Conservation (phyloP, 2,888 invertebrate genomes). For the Gymnoscelis rufifasciata region DNA sequence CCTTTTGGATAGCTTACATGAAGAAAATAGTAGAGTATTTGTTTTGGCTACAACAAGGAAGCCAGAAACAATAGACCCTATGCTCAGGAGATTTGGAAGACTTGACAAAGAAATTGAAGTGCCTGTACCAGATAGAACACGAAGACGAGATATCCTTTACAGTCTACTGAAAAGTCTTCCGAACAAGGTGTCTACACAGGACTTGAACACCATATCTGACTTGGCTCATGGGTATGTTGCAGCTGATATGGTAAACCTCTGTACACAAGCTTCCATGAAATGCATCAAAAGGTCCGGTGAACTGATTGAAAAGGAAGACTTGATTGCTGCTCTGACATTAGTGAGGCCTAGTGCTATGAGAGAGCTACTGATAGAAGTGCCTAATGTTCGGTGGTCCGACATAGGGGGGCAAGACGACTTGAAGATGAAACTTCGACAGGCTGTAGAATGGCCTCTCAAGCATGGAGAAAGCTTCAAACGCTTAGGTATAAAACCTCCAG, state of each 20-base stretch:
- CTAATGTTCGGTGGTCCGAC: slow-evolving; percentile 94
- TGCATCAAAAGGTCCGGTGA: slow-evolving; percentile 73
- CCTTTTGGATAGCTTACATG: slow-evolving; percentile 81
- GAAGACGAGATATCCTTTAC: slow-evolving; percentile 83
- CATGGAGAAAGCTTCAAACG: slow-evolving; percentile 89
- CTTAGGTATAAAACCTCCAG: slow-evolving; percentile 91
- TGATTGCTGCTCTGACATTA: slow-evolving; percentile 81
- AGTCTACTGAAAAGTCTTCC: slow-evolving; percentile 80
- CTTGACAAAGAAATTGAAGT: slow-evolving; percentile 91
- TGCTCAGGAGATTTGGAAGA: slow-evolving; percentile 87
- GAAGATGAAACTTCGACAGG: slow-evolving; percentile 91
- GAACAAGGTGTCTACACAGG: slow-evolving; percentile 74
- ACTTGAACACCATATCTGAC: slow-evolving; percentile 82
- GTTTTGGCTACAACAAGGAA: slow-evolving; percentile 89
- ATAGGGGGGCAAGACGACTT: slow-evolving; percentile 94
- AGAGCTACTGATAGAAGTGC: slow-evolving; percentile 91
- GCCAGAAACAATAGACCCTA: slow-evolving; percentile 85
- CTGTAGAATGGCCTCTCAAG: slow-evolving; percentile 95
- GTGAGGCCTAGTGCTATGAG: slow-evolving; percentile 95
- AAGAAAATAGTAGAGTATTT: slow-evolving; percentile 77
- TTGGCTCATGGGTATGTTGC: slow-evolving; percentile 94
- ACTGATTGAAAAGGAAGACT: slow-evolving; percentile 71
- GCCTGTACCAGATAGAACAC: slow-evolving; percentile 83
- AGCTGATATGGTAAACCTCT: slow-evolving; percentile 89
- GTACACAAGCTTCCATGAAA: slow-evolving; percentile 84